Evolutionary conservation across 2,888 invertebrate species (phyloP).

Genomic region (Oxyscelio sp.): DNA sequence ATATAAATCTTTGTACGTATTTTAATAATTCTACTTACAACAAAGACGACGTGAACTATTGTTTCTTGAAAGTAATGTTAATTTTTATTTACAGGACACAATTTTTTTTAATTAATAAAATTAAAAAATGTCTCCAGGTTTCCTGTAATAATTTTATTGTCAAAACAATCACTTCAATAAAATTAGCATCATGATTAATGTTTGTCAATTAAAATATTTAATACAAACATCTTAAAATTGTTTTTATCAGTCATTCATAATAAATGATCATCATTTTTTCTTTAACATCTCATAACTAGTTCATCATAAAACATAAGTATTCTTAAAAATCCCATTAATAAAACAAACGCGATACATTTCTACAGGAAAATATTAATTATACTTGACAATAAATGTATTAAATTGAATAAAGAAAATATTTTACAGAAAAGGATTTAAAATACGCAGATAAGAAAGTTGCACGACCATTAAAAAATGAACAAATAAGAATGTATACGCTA

Average conservation of each 20-base stretch:
- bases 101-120: no score
- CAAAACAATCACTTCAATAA: conserved; percentile 23
- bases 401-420: no score
- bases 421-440: conserved; percentile 14
- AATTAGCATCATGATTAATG: conserved; percentile 52
- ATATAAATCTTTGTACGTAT: no score
- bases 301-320: conserved; percentile 25
- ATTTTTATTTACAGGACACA: no score
- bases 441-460: conserved; percentile 44
- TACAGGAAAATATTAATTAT: background rate
- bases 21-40: no score
- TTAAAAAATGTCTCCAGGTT: no score
- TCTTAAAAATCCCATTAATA: background rate
- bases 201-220: conserved; percentile 50
- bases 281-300: conserved; percentile 36
- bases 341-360: conserved; percentile 18
- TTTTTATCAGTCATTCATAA: conserved; percentile 42
- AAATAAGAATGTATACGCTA: conserved; percentile 67
- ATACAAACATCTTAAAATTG: conserved; percentile 20
- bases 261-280: conserved; percentile 16
- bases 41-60: no score
- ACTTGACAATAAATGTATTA: conserved; percentile 3
- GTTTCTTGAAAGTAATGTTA: no score
- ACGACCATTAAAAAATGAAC: conserved; percentile 53
- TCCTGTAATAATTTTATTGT: no score